These are phyloP conservation scores for Mimumesa dahlbomi DNA, from an alignment of 2,888 invertebrate genomes.

Conservation along the genomic window DNA sequence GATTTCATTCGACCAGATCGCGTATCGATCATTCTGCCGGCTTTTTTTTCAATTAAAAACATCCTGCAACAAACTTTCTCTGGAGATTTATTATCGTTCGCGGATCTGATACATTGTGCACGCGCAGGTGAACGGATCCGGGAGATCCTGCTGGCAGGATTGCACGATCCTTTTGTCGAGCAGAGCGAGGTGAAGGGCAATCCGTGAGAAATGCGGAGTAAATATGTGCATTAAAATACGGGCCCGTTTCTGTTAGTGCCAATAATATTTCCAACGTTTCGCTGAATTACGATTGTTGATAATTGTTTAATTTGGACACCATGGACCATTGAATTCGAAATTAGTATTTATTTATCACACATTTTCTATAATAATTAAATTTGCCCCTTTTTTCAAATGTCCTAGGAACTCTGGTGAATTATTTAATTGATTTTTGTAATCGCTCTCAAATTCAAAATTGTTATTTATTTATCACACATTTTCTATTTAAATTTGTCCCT, in stretches of 20 bases:
- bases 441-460: no score
- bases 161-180: slow-evolving; percentile 37
- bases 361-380: no score
- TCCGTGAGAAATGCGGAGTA: slow-evolving; percentile 16
- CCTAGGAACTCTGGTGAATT: no score
- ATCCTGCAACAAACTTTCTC: slow-evolving; percentile 27
- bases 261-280: not conserved
- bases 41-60: not conserved
- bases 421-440: no score
- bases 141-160: slow-evolving; percentile 13
- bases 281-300: no score
- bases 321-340: no score
- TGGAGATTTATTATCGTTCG: slow-evolving; percentile 10
- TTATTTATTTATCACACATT: no score
- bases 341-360: no score
- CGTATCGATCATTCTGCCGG: no score
- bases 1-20: not conserved
- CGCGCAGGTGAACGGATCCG: slow-evolving; percentile 1
- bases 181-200: slow-evolving; percentile 41
- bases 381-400: no score
- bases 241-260: not conserved
- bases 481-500: no score
- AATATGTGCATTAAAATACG: not conserved
- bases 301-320: no score
- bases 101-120: not conserved